Base-by-base conservation (phyloP, 2,113 vertebrate species). In the Stictonetta naevosa region DNA sequence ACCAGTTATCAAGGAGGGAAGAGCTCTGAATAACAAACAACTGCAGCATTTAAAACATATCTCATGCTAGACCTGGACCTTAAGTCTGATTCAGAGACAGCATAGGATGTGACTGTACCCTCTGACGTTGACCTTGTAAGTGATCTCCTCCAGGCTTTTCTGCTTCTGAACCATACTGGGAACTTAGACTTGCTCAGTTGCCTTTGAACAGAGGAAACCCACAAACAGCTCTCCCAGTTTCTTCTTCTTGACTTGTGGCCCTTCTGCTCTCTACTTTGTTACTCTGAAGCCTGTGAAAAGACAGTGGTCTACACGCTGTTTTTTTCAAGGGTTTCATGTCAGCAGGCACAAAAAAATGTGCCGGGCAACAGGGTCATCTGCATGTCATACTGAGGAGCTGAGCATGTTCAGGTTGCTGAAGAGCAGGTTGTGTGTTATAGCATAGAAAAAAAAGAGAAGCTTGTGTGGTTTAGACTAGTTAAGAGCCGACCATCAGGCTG, bases 61-160 rank as follows among this genome's bases (percentile, higher is more conserved):
- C 11, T 6, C 0, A 3, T 3, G 18, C 8, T 42, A 3, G 3
- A 22, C 6, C 52, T 83, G 86, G 72, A 36, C 40, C 26, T 44
- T 5, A 8, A 33, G 34, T 59, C 4, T 34, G 48, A 8, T 44
- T 25, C 5, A 60, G 68, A 10, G 31, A 20, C 13, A 38, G 33
- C 26, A 2, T 11, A 2, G 4, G 0, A 1, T 52, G 34, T 14
- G 13, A 6, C 60, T 52, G 1, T 38, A 68, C 22, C 21, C 38
- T 76, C 34, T 25, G 12, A 60, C 20, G 12, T 1, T 74, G 75
- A 56, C 28, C 21, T 40, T 0, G 0, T 33, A 48, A 22, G 67
- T 28, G 42, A 82, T 87, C 23, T 33, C n/a, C 5, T 52, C 12
- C 31, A 72, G 67, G 26, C 4, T 75, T 29, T 67, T 14, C 84